Evolutionary conservation across 2,113 vertebrate genomes (phyloP).

Genomic region (Pangasianodon gigas): DNA sequence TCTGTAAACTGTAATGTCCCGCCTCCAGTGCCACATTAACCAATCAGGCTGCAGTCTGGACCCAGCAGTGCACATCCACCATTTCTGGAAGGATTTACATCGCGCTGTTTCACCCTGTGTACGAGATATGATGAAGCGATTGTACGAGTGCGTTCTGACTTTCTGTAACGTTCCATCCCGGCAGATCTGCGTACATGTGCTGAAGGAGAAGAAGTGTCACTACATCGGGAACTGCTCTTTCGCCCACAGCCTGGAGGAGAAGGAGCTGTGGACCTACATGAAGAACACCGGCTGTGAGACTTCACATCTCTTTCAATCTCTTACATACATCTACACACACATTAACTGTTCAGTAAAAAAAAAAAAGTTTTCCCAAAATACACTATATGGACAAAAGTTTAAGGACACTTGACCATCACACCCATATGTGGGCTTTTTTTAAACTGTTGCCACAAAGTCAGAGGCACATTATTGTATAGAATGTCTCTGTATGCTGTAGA

Average conservation of each 20-base stretch:
- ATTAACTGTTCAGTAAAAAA: neutral
- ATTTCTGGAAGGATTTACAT: too few species aligned
- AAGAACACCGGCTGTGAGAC: slow-evolving; percentile 91
- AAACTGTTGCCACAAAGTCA: too few species aligned
- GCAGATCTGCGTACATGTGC: slow-evolving; percentile 88
- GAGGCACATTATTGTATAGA: too few species aligned
- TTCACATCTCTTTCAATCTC: neutral
- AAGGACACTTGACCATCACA: too few species aligned
- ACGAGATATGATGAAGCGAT: too few species aligned
- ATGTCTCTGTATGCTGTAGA: too few species aligned
- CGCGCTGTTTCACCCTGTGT: too few species aligned
- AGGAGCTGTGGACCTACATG: slow-evolving; percentile 97
- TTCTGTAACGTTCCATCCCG: neutral
- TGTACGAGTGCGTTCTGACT: neutral
- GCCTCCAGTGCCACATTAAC: neutral
- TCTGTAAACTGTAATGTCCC: neutral
- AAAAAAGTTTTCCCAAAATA: neutral
- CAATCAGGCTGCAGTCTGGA: neutral
- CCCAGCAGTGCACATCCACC: neutral
- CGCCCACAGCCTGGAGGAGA: slow-evolving; percentile 92
- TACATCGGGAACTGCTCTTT: slow-evolving; percentile 90
- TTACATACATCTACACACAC: neutral
- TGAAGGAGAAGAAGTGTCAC: slow-evolving; percentile 86
- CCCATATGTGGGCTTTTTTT: too few species aligned
- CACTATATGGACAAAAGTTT: too few species aligned